Evolutionary conservation across 2,113 vertebrate species (phyloP), one percentile per base, ranked within the genome.

Genomic region (Lepidothrix coronata): DNA sequence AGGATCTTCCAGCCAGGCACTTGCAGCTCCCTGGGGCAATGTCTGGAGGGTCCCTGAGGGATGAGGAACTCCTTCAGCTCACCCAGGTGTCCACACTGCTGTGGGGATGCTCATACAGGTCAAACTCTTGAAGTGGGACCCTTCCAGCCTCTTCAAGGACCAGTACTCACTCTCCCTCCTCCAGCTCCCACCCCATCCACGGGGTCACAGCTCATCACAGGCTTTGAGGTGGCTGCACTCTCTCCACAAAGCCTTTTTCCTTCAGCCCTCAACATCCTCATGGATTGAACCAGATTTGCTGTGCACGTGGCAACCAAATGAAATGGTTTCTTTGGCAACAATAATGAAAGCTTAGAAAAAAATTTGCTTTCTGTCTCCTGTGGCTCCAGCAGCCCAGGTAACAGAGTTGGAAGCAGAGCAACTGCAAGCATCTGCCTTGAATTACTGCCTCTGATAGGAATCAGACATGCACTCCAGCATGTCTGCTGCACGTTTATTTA

Each of bases 251-350:
- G 25, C 52, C 37, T 43, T 71, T 57, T 57, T 31, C 65, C 92
- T 59, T 58, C 28, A 5, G 51, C 49, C 61, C 41, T 92, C 3
- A 1, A 28, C 54, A 87, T 44, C 79, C 93, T 78, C 79, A 88
- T 49, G 84, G 91, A 78, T 61, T 17, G 74, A 81, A 35, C 66
- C 70, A 84, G 92, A 57, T 44, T 57, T 7, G 3, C 93, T 76
- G 86, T 77, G 79, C 92, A 92, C 76, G 44, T 94, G 93, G 96
- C 81, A 93, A 71, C 79, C 93, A 88, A 96, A 95, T 71, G 88
- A 95, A 85, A 79, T 12, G 88, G 95, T 94, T 95, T 96, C 96
- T 97, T 95, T 93, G 92, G 92, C 95, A 97, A 96, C 96, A 91
- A 89, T 46, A 94, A 81, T 22, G 77, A 95, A 95, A 85, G 44